Evolutionary conservation across 2,113 vertebrate species (phyloP).

Genomic region (Peromyscus californicus): DNA sequence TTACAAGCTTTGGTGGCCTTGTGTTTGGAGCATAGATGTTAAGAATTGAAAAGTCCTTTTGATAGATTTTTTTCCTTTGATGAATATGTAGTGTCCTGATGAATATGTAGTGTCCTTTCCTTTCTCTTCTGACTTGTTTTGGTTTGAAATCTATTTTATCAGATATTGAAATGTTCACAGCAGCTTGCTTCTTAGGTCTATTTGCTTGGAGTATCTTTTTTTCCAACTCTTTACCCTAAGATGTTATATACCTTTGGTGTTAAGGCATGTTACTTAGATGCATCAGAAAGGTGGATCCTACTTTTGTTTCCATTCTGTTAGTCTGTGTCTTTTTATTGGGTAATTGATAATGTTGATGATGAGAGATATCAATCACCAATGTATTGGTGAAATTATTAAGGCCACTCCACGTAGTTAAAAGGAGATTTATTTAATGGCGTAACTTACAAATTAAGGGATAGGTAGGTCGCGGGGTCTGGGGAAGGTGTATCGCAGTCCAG

Average conservation of each 20-base stretch:
- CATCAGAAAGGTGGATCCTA: neutral
- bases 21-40: neutral
- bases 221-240: neutral
- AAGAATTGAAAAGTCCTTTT: neutral
- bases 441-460: too few relatives aligned
- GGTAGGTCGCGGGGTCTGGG: too few relatives aligned
- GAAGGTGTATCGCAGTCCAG: too few relatives aligned
- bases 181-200: neutral
- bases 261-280: neutral
- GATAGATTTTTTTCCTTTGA: neutral
- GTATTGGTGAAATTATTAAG: too few relatives aligned
- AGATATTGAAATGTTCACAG: neutral
- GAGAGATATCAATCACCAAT: neutral
- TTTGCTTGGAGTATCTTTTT: neutral
- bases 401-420: too few relatives aligned
- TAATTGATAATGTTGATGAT: neutral
- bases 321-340: neutral
- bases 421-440: too few relatives aligned
- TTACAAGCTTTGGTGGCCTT: neutral
- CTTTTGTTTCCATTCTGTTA: neutral
- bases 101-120: neutral
- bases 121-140: neutral
- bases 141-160: neutral
- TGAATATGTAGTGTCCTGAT: neutral
- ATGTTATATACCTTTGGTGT: neutral